phyloP scores from a whole-genome alignment of 2,888 invertebrate species.

The Acanthoscelides obtectus region DNA sequence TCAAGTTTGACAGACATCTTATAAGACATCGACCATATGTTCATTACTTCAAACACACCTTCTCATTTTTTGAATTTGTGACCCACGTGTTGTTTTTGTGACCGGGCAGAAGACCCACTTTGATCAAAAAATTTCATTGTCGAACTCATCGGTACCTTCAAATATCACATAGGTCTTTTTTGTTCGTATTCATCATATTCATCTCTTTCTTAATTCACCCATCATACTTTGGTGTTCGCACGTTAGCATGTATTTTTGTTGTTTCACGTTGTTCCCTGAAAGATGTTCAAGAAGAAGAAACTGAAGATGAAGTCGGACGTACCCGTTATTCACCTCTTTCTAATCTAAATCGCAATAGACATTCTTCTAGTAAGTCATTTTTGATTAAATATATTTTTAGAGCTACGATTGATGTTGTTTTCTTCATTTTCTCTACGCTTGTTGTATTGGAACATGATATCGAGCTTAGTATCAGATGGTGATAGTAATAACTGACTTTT shows the following conservation, averaged over 20 bases:
- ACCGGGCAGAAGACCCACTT: no score
- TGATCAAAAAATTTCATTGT: background rate
- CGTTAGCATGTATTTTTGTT: constrained; percentile 22
- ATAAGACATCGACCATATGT: no score
- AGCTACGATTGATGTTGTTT: no score
- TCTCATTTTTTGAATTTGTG: no score
- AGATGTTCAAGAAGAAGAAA: constrained; percentile 59
- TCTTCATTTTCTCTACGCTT: background rate
- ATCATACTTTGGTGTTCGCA: constrained; percentile 16
- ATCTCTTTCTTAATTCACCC: constrained; percentile 20
- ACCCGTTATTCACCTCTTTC: constrained; percentile 20
- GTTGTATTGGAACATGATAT: no score
- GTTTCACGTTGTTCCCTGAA: constrained; percentile 19
- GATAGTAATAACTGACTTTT: no score
- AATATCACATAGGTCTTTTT: constrained; percentile 1
- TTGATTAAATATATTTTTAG: no score
- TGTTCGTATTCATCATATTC: constrained; percentile 15
- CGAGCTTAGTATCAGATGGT: no score
- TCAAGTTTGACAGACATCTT: no score
- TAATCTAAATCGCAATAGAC: constrained; percentile 46
- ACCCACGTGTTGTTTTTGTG: no score
- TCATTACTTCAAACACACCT: no score
- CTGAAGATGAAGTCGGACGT: constrained; percentile 38
- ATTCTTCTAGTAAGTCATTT: constrained; percentile 61
- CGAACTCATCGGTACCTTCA: constrained; percentile 1